Base-by-base conservation (phyloP, 2,888 invertebrate species). In the Strigamia transsilvanica region DNA sequence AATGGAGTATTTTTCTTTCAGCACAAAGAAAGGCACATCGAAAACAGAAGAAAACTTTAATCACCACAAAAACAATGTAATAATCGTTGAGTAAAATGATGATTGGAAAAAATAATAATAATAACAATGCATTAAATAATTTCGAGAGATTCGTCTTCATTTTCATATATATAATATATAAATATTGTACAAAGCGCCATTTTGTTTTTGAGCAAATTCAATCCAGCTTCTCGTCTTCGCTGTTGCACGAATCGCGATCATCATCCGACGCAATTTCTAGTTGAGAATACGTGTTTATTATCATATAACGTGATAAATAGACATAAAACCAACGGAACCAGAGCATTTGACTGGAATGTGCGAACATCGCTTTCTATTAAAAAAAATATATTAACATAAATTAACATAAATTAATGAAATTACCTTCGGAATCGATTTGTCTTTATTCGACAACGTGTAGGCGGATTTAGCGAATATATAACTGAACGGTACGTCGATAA, bases 251-350 rank as follows among this genome's bases (percentile, higher is more conserved):
- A 15, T 46, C 46, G 18, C 27, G 23, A 38, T 82, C 46, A 13
- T 34, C 73, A 12, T 82, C 77, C 18, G 9, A 23, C 2, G 34
- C 21, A 9, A 41, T 18, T 34, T 13, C 32, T 27, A 82, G 61
- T 41, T 82, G 80, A 38, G 83, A 82, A 27, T 96, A 90, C 0
- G 96, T 95, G 88, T 98, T 98, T 84, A 98, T 93, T 85, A 95
- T 90, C 90, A 96, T 93, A 87, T 98, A 98, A 82, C 97, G 91
- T 15, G 97, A 97, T 89, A 96, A 94, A 66, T 92, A 87, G 85
- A 98, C 92, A 87, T 97, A 99, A 4, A 99, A 90, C 87, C 92
- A 91, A 82, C 99, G 91, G 89, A 95, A 99, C 99, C 99, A 99
- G 56, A 95, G 92, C 89, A 96, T 92, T 88, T 99, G 99, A n/a